These are phyloP conservation scores for Tachycineta bicolor DNA, from an alignment of 2,113 vertebrate genomes.

Conservation along the genomic window DNA sequence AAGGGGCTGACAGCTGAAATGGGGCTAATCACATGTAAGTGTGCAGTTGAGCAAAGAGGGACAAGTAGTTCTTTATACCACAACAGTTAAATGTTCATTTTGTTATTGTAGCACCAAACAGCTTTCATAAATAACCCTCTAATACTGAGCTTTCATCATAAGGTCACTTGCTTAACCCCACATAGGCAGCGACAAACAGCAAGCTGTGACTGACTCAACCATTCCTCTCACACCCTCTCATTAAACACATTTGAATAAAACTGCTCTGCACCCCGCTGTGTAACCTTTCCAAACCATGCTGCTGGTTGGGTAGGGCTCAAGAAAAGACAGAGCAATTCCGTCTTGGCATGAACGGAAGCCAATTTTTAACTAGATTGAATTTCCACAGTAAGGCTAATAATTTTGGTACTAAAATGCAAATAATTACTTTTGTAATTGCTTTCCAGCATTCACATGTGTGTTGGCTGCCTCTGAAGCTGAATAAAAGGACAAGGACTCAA, in stretches of 20 bases:
- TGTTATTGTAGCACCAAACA: neutral
- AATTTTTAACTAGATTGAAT: conserved; percentile 1
- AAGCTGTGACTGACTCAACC: conserved; percentile 31
- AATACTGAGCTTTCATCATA: neutral
- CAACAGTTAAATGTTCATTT: neutral
- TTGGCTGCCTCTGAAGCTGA: neutral
- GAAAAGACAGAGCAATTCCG: neutral
- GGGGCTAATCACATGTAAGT: neutral
- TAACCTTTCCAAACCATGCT: neutral
- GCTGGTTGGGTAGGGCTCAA: neutral
- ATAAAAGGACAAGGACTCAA: neutral
- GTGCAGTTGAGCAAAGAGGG: neutral
- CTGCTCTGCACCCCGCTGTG: neutral
- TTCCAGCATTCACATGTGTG: neutral
- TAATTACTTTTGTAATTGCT: conserved; percentile 13
- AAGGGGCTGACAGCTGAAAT: neutral
- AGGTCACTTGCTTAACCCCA: conserved; percentile 14
- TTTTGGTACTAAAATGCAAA: neutral
- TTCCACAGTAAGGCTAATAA: neutral
- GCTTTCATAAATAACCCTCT: neutral
- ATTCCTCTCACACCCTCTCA: neutral
- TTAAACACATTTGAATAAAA: conserved; percentile 20
- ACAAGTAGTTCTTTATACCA: neutral
- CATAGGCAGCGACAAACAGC: neutral
- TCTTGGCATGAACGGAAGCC: neutral